These are phyloP conservation scores for Rhopalosiphum padi DNA, from an alignment of 1,140 invertebrate genomes.

Conservation along the genomic window DNA sequence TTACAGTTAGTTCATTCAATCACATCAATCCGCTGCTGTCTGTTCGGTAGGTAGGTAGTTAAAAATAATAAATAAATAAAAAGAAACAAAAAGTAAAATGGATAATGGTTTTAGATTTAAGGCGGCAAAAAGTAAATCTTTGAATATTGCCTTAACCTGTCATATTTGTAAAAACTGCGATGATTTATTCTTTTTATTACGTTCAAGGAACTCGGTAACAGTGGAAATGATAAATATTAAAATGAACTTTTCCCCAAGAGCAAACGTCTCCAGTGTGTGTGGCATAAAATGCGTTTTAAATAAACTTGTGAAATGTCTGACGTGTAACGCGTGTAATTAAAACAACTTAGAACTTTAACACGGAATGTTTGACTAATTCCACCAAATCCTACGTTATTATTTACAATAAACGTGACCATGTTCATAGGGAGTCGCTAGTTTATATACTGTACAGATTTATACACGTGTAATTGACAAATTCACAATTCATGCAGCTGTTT, in stretches of 20 bases:
- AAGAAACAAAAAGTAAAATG: background rate
- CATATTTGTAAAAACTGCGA: slow-evolving; percentile 19
- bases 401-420: background rate
- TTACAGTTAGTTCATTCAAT: background rate
- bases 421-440: background rate
- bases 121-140: slow-evolving; percentile 39
- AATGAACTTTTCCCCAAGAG: slow-evolving; percentile 26
- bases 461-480: background rate
- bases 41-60: background rate
- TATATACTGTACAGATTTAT: background rate
- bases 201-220: background rate
- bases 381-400: background rate
- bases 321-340: background rate
- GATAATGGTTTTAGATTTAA: slow-evolving; percentile 7
- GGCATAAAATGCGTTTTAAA: background rate
- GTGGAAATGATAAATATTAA: slow-evolving; percentile 39
- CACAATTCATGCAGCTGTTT: background rate
- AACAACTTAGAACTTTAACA: slow-evolving; percentile 1
- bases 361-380: background rate
- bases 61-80: background rate
- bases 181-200: slow-evolving; percentile 51
- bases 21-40: slow-evolving; percentile 35
- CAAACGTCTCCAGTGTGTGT: background rate
- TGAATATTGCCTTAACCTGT: slow-evolving; percentile 50
- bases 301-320: background rate